Percentiles rank a stretch among this genome's conserved stretches.
Evolutionary conservation across 1,140 invertebrate genomes (phyloP).

Genomic region (Leptinotarsa lineolata): DNA sequence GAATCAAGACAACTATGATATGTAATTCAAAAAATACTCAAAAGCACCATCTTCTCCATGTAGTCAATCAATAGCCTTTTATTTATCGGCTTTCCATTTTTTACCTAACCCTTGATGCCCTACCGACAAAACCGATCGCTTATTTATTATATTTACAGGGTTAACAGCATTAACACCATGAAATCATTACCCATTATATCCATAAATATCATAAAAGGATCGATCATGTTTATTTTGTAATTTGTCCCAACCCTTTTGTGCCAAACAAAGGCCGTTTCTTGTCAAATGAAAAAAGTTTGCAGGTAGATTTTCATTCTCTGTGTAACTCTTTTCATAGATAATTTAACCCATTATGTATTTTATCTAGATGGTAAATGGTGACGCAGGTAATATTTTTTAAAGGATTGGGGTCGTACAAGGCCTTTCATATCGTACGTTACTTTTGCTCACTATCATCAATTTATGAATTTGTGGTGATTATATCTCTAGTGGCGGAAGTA

Average conservation of each 20-base stretch:
- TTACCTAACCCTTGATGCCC: neutral
- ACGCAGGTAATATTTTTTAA: slow-evolving; percentile 3
- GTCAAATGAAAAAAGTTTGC: slow-evolving; percentile 16
- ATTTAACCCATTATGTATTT: slow-evolving; percentile 24
- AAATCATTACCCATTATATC: slow-evolving; percentile 27
- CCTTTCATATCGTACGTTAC: neutral
- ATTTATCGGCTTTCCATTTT: neutral
- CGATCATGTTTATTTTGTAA: slow-evolving; percentile 30
- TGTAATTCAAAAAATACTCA: too few species aligned
- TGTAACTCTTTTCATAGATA: slow-evolving; percentile 26
- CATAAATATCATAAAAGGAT: slow-evolving; percentile 25
- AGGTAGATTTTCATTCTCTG: slow-evolving; percentile 17
- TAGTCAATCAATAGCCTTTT: too few species aligned
- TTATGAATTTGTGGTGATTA: too few species aligned
- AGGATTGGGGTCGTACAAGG: neutral
- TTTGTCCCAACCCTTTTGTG: slow-evolving; percentile 28
- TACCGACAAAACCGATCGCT: neutral
- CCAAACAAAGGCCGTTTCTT: slow-evolving; percentile 12
- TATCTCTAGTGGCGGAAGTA: too few species aligned
- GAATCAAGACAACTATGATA: too few species aligned
- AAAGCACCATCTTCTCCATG: too few species aligned
- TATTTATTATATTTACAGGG: slow-evolving; percentile 22
- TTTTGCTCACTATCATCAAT: neutral
- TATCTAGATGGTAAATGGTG: slow-evolving; percentile 1
- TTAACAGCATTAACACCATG: slow-evolving; percentile 26